phyloP scores from a whole-genome alignment of 2,888 invertebrate species.

The Drosophila pseudotalamancana region DNA sequence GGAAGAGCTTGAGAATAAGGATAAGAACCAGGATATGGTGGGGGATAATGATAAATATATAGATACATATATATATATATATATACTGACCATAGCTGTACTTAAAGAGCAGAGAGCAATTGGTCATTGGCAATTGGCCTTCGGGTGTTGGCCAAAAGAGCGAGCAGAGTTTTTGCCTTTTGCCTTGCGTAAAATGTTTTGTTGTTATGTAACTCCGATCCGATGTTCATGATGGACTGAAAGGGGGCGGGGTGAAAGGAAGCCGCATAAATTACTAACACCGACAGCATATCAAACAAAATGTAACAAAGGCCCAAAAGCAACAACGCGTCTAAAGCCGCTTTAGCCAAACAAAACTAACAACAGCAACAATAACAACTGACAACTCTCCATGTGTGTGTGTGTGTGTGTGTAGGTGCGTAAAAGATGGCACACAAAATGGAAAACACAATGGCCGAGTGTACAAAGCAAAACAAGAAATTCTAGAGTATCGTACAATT shows the following conservation, averaged over 20 bases:
- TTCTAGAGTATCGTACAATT: slow-evolving; percentile 71
- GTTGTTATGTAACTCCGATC: slow-evolving; percentile 32
- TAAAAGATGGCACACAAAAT: slow-evolving; percentile 40
- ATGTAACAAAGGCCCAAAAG: slow-evolving; percentile 50
- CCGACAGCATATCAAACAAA: slow-evolving; percentile 61
- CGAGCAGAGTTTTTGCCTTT: not conserved
- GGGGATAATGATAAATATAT: no score
- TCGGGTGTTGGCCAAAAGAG: not conserved
- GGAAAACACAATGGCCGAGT: slow-evolving; percentile 36
- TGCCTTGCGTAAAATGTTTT: slow-evolving; percentile 43
- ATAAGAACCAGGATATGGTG: no score
- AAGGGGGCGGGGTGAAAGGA: slow-evolving; percentile 43
- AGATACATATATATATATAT: no score
- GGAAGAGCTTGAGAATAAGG: not conserved
- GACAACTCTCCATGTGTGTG: slow-evolving; percentile 19
- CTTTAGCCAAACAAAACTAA: slow-evolving; percentile 67
- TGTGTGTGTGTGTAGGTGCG: slow-evolving; percentile 22
- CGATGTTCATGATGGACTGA: slow-evolving; percentile 9
- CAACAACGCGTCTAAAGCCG: slow-evolving; percentile 65
- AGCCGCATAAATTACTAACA: slow-evolving; percentile 79
- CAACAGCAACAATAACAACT: slow-evolving; percentile 39
- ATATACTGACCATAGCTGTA: no score
- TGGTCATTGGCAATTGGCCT: not conserved
- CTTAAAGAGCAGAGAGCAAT: not conserved
- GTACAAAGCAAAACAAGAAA: slow-evolving; percentile 26